These are phyloP conservation scores for Echiichthys vipera DNA, from an alignment of 2,797 vertebrate species.

Conservation along the genomic window DNA sequence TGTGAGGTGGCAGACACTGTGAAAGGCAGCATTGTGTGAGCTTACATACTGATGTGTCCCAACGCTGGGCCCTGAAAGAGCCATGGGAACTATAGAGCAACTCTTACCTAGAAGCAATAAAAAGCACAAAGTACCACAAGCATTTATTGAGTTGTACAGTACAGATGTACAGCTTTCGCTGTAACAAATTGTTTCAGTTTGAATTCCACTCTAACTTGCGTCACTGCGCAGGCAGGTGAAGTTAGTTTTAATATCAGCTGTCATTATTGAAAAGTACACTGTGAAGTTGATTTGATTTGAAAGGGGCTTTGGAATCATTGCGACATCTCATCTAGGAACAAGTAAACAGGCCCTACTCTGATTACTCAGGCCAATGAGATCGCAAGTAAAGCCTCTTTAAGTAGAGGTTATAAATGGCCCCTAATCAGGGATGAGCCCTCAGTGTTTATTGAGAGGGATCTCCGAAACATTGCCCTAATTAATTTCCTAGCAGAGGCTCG, in stretches of 20 bases:
- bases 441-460: conserved; percentile 79
- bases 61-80: conserved; percentile 55
- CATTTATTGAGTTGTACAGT: conserved; percentile 17
- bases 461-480: conserved; percentile 84
- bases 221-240: not conserved
- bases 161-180: conserved; percentile 12
- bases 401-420: conserved; percentile 83
- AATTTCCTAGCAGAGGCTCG: conserved; percentile 72
- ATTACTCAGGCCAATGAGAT: conserved; percentile 77
- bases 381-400: conserved; percentile 75
- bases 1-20: conserved; percentile 78
- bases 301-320: conserved; percentile 45
- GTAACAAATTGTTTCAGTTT: conserved; percentile 4
- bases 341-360: conserved; percentile 40
- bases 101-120: conserved; percentile 59
- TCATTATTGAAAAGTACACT: conserved; percentile 11
- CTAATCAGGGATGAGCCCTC: conserved; percentile 83
- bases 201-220: not conserved
- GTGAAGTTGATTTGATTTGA: conserved; percentile 36
- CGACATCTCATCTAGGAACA: conserved; percentile 43
- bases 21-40: conserved; percentile 86
- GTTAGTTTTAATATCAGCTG: conserved; percentile 21
- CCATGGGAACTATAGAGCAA: conserved; percentile 60
- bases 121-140: conserved; percentile 52
- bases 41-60: conserved; percentile 79